Conservation (phyloP, 1,140 invertebrate species). For the Pachyrhynchus sulphureomaculatus region DNA sequence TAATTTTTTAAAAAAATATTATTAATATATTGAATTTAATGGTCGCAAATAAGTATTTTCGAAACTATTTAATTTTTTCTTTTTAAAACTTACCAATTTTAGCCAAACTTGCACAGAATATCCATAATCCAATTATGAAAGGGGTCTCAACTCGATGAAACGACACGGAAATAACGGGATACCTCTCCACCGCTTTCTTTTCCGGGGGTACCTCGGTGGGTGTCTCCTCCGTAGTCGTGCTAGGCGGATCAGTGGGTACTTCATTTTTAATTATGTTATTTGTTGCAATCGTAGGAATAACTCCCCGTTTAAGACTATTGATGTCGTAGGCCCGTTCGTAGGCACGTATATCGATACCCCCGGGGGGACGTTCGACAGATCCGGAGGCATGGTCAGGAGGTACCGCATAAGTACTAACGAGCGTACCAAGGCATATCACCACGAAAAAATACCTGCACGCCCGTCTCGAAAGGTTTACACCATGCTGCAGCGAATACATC, state of each 20-base stretch:
- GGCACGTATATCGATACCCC: slow-evolving; percentile 26
- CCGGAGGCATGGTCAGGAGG: slow-evolving; percentile 42
- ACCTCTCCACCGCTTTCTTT: slow-evolving; percentile 53
- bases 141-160: slow-evolving; percentile 87
- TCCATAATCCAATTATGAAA: slow-evolving; percentile 92
- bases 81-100: slow-evolving; percentile 82
- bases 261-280: slow-evolving; percentile 10
- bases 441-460: slow-evolving; percentile 54
- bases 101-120: slow-evolving; percentile 88
- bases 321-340: slow-evolving; percentile 33
- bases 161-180: slow-evolving; percentile 78
- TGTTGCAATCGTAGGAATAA: slow-evolving; percentile 27
- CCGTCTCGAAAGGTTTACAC: slow-evolving; percentile 58
- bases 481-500: slow-evolving; percentile 59
- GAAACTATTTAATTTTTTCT: too few relatives aligned
- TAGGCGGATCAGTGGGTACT: slow-evolving; percentile 18
- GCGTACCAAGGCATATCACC: slow-evolving; percentile 38
- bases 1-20: too few relatives aligned
- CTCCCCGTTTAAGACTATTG: slow-evolving; percentile 25
- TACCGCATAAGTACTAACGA: slow-evolving; percentile 27
- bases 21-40: too few relatives aligned
- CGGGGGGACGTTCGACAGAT: slow-evolving; percentile 25
- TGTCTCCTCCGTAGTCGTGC: slow-evolving; percentile 14
- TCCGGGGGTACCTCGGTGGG: slow-evolving; percentile 15
- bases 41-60: too few relatives aligned